Base-by-base conservation (phyloP, 1,140 invertebrate species). In the Ceratitis capitata region DNA sequence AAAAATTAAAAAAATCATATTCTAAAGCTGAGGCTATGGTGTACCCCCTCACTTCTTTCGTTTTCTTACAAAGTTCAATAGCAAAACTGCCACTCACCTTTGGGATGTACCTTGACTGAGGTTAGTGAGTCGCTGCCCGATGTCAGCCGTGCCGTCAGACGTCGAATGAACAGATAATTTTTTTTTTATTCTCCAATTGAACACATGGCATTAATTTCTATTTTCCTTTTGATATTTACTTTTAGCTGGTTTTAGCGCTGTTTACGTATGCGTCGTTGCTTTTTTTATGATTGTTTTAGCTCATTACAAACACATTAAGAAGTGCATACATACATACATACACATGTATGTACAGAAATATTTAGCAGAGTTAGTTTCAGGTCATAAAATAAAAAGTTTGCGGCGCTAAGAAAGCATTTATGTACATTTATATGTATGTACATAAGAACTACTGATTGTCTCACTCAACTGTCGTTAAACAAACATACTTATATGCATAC, bases 261-360 rank as follows among this genome's bases (percentile, higher is more conserved):
- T 56, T 56, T 56, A 56, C n/a, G 19, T 56, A n/a, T 61, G 12
- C 6, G 12, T 61, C 45, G 10, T 78, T 47, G 69, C 45, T 45
- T 23, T 23, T 56, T 78, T 78, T 45, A 78, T 78, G 69, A 39
- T 47, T 23, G n/a, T 78, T 19, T 9, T 39, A 78, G 69, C 69
- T 78, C 69, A 45, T 78, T 78, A 78, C 69, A 78, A 78, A 78
- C 69, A 45, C 69, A 78, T 78, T 78, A 78, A 32, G 23, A 78
- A 78, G n/a, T 39, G 69, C 69, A 26, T 78, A 78, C 39, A 49
- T 49, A 49, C 47, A 49, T 49, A 49, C 47, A 49, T 49, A 49
- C 47, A 49, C 14, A 49, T 49, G n/a, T n/a, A n/a, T n/a, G n/a
- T n/a, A n/a, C n/a, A n/a, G n/a, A n/a, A n/a, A n/a, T n/a, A n/a